Evolutionary conservation across 2,797 vertebrate species (phyloP), one percentile per base, ranked within the genome.

Genomic region (Pelobates cultripes): DNA sequence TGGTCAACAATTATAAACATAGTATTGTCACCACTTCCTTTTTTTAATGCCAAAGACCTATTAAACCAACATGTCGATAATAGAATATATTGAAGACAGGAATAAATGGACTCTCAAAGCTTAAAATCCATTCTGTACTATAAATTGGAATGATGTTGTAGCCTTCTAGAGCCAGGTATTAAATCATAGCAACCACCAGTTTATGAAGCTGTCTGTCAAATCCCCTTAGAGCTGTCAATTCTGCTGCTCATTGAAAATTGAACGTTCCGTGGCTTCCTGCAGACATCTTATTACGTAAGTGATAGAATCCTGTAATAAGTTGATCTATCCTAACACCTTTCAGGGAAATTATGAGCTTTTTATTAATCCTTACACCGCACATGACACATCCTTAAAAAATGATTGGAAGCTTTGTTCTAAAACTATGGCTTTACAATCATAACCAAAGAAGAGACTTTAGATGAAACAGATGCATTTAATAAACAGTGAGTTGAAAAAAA

Each of bases 161-260:
- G 82, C 47, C 66, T 70, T 68, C 60, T 55, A 79, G 77, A 83
- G 82, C 41, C 77, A 83, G 77, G 73, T 71, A 75, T 83, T 79
- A 83, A 83, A 83, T 83, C 77, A 75, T 71, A 79, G 67, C 77
- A 75, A 70, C 66, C 77, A 44, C 66, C 57, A 40, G 72, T 75
- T 83, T 70, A 83, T 83, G 76, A 70, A 83, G 61, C 76, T 78
- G 75, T 79, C 72, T 79, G 57, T 79, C 77, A 83, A 79, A 83
- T 78, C 72, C 73, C 77, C 53, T 75, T 79, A 83, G 77, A 79
- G 41, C 17, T 79, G 82, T 83, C 82, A 75, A 77, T 83, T 83
- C 47, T 53, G 53, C 67, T 75, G 63, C 77, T 53, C 64, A 64
- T 40, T 28, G 12, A 73, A 73, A 74, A 74, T 42, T 28, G 43